These are phyloP conservation scores for Punctoribates punctum DNA, from an alignment of 2,888 invertebrate species.

Conservation along the genomic window DNA sequence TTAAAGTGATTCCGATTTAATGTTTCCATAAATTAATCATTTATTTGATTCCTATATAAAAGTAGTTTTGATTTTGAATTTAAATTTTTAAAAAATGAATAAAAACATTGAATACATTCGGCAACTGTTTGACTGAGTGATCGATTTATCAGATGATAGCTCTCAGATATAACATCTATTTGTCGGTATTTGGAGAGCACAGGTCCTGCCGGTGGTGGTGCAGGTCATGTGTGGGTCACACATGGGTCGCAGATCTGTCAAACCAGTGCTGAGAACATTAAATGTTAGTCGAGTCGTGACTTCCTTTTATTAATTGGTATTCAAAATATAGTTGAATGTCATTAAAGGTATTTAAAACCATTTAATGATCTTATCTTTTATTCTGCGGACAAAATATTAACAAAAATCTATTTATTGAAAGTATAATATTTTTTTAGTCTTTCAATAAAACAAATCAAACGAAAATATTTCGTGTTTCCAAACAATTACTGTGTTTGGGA, in stretches of 20 bases:
- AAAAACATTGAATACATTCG: background rate
- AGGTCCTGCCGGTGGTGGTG: background rate
- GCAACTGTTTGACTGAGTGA: background rate
- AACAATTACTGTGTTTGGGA: too few species aligned
- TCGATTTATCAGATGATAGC: background rate
- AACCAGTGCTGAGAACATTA: constrained; percentile 8
- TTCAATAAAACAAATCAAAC: too few species aligned
- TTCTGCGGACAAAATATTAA: background rate
- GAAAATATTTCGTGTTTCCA: too few species aligned
- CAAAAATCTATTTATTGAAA: background rate
- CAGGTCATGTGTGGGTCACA: too few species aligned
- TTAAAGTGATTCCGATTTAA: background rate
- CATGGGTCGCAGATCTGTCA: background rate
- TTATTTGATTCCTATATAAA: background rate
- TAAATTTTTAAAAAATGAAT: background rate
- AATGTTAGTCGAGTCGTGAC: constrained; percentile 1
- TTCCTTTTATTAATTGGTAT: constrained; percentile 5
- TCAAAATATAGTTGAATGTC: constrained; percentile 13
- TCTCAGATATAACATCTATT: background rate
- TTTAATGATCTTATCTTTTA: background rate
- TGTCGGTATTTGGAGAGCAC: background rate
- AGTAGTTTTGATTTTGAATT: background rate
- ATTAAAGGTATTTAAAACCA: background rate
- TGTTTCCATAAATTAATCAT: constrained; percentile 2
- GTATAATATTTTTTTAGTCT: background rate